Conservation (phyloP, 2,113 vertebrate genomes). For the Parus major region DNA sequence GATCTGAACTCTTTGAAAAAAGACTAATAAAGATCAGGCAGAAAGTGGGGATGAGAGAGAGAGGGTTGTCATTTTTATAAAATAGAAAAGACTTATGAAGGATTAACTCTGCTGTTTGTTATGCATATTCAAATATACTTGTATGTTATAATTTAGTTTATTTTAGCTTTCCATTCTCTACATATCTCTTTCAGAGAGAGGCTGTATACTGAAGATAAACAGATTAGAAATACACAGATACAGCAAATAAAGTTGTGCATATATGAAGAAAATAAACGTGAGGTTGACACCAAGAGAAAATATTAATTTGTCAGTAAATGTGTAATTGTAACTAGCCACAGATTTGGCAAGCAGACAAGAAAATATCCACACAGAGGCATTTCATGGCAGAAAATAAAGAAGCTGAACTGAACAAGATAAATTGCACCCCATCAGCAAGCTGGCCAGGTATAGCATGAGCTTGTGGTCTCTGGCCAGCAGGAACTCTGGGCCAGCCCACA, state of each 20-base stretch:
- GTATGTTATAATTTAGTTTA: not conserved
- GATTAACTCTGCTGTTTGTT: not conserved
- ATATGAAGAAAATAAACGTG: constrained; percentile 51
- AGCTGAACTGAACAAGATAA: constrained; percentile 50
- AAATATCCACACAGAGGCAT: constrained; percentile 35
- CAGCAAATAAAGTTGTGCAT: constrained; percentile 42
- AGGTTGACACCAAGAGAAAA: constrained; percentile 48
- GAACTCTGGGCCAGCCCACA: not conserved
- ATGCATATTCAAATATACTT: not conserved
- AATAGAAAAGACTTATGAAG: not conserved
- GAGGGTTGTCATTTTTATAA: not conserved
- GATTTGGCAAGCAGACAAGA: constrained; percentile 45
- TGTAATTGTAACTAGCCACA: constrained; percentile 44
- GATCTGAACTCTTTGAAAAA: not conserved
- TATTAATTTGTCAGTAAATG: constrained; percentile 63
- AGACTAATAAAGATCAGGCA: not conserved
- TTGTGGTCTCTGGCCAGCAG: not conserved
- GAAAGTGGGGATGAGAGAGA: not conserved
- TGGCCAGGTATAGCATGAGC: not conserved
- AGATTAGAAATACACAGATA: constrained; percentile 59
- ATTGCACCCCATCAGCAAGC: constrained; percentile 39
- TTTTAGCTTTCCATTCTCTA: not conserved
- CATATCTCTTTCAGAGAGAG: not conserved
- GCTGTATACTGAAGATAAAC: not conserved
- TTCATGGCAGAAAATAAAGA: constrained; percentile 33